These are phyloP conservation scores for Physocephala rufipes DNA, from an alignment of 2,888 invertebrate species.

Conservation along the genomic window DNA sequence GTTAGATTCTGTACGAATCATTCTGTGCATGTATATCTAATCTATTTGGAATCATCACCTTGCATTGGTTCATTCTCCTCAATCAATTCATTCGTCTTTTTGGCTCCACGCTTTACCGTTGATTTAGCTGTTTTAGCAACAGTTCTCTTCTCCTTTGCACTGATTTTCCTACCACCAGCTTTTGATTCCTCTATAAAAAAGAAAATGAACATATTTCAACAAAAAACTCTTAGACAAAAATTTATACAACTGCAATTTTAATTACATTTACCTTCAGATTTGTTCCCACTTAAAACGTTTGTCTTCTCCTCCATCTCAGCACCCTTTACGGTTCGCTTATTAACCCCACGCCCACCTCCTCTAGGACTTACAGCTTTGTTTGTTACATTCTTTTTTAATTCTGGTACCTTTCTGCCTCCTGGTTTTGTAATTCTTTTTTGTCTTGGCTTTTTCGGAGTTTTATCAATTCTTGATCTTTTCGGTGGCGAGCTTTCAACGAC, in stretches of 20 bases:
- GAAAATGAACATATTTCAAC: background rate
- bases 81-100: background rate
- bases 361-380: background rate
- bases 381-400: slow-evolving; percentile 32
- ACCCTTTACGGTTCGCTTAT: background rate
- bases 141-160: background rate
- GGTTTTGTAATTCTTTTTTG: slow-evolving; percentile 29
- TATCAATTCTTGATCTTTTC: slow-evolving; percentile 36
- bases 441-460: slow-evolving; percentile 42
- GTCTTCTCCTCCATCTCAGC: background rate
- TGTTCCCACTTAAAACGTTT: background rate
- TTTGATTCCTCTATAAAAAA: slow-evolving; percentile 8
- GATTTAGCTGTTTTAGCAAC: slow-evolving; percentile 8
- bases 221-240: background rate
- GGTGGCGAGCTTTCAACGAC: slow-evolving; percentile 16
- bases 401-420: slow-evolving; percentile 30
- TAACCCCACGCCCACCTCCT: slow-evolving; percentile 3
- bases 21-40: background rate
- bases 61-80: slow-evolving; percentile 36
- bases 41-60: slow-evolving; percentile 35
- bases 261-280: no score
- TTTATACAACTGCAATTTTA: background rate
- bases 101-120: background rate
- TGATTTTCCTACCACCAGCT: background rate
- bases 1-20: background rate